phyloP scores from a whole-genome alignment of 1,140 invertebrate genomes.

The Neodiprion pinetum region DNA sequence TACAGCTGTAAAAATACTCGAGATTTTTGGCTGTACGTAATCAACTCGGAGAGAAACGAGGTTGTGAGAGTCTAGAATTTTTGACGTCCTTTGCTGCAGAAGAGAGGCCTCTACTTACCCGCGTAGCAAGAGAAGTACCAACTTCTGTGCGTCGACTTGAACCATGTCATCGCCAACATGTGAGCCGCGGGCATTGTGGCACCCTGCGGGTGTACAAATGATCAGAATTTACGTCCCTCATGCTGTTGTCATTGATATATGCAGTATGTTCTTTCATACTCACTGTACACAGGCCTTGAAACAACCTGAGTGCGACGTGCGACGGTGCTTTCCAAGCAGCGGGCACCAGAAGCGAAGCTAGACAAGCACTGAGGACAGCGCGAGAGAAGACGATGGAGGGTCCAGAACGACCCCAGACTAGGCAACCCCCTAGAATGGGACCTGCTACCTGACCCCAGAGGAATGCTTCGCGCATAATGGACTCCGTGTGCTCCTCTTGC shows the following conservation, averaged over 20 bases:
- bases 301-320: constrained; percentile 64
- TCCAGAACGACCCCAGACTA: constrained; percentile 65
- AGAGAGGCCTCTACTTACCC: constrained; percentile 46
- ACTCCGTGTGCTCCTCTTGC: constrained; percentile 63
- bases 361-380: constrained; percentile 64
- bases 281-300: constrained; percentile 67
- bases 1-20: constrained; percentile 54
- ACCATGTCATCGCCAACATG: constrained; percentile 68
- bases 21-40: neutral
- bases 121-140: constrained; percentile 67
- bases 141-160: constrained; percentile 65
- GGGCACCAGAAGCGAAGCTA: constrained; percentile 63
- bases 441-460: constrained; percentile 67
- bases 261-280: constrained; percentile 22
- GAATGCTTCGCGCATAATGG: constrained; percentile 65
- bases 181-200: constrained; percentile 68
- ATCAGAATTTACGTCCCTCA: constrained; percentile 10
- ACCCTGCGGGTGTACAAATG: constrained; percentile 50
- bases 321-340: constrained; percentile 66
- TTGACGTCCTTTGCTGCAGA: neutral
- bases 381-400: constrained; percentile 65
- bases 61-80: neutral
- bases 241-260: neutral
- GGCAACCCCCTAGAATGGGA: constrained; percentile 63
- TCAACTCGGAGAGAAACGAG: constrained; percentile 19